A percentile compares a stretch with the other conserved stretches of the same genome.
Conservation (phyloP, 2,113 vertebrate genomes). For the Toxotes chatareus region DNA sequence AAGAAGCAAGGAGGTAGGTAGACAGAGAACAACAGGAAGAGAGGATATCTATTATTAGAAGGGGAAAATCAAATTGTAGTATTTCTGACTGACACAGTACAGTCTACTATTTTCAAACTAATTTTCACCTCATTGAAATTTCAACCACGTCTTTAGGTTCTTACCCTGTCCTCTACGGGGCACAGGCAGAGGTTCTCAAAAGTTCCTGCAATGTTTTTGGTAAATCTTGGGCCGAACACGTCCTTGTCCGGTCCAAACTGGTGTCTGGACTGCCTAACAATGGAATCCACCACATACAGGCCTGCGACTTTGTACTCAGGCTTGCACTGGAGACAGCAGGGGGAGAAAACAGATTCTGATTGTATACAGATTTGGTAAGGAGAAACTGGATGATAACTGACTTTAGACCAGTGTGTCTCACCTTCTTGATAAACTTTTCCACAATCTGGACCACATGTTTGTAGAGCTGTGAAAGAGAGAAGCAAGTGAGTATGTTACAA, state of each 20-base stretch:
- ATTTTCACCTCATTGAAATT: neutral
- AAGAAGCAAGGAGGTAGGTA: neutral
- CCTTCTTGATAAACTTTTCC: constrained; percentile 99
- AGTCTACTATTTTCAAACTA: neutral
- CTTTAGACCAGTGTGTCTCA: constrained; percentile 65
- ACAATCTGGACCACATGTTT: constrained; percentile 99
- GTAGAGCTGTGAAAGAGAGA: constrained; percentile 89
- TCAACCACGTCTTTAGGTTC: neutral
- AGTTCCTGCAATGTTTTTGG: constrained; percentile 97
- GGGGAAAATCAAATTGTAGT: neutral
- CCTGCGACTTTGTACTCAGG: constrained; percentile 98
- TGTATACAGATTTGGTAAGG: neutral
- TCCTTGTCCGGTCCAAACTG: constrained; percentile 98
- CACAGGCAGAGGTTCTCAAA: constrained; percentile 99
- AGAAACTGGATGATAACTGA: neutral
- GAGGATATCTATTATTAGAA: neutral
- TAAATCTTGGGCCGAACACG: constrained; percentile 98
- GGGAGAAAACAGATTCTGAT: neutral
- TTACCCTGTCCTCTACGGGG: constrained; percentile 96
- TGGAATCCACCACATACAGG: constrained; percentile 98
- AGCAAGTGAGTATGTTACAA: neutral
- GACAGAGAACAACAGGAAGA: neutral
- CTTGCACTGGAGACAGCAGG: constrained; percentile 88
- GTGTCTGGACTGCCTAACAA: constrained; percentile 97
- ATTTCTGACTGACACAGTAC: neutral